phyloP scores from a whole-genome alignment of 1,140 invertebrate species.

The Drosophila rhopaloa region DNA sequence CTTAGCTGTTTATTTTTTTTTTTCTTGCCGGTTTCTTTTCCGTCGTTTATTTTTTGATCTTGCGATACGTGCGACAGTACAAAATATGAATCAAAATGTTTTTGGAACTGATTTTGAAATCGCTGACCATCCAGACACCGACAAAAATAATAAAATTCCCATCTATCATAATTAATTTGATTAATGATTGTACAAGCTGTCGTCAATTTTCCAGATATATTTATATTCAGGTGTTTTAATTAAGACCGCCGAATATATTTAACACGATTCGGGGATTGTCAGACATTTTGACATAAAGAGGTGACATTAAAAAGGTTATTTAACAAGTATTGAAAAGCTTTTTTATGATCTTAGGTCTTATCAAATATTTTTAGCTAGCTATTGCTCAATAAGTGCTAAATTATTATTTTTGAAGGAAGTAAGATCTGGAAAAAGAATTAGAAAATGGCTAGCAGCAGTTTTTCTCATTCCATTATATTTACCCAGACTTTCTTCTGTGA shows the following conservation, averaged over 20 bases:
- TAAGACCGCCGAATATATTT: not conserved
- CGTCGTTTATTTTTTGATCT: not conserved
- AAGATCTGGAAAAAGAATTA: too few relatives aligned
- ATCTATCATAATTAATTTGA: slow-evolving; percentile 25
- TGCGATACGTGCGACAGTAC: slow-evolving; percentile 53
- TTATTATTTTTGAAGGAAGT: too few relatives aligned
- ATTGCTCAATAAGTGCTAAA: too few relatives aligned
- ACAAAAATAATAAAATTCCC: slow-evolving; percentile 29
- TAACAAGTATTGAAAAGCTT: too few relatives aligned
- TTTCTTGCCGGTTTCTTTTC: slow-evolving; percentile 30
- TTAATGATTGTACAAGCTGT: slow-evolving; percentile 18
- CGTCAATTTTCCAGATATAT: slow-evolving; percentile 3
- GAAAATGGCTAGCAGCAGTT: too few relatives aligned
- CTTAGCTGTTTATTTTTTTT: slow-evolving; percentile 39
- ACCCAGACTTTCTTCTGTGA: too few relatives aligned
- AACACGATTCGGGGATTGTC: not conserved
- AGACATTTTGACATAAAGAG: not conserved
- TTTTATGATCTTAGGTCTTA: too few relatives aligned
- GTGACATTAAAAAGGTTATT: not conserved
- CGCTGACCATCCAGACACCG: not conserved
- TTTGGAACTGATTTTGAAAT: slow-evolving; percentile 4
- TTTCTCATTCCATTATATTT: too few relatives aligned
- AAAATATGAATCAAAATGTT: slow-evolving; percentile 47
- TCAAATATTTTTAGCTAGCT: too few relatives aligned
- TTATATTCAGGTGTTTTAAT: slow-evolving; percentile 2